Percentiles rank a stretch among this genome's conserved stretches.
These are phyloP conservation scores for Sarcophaga variegata DNA, from an alignment of 2,888 invertebrate species.

Conservation along the genomic window DNA sequence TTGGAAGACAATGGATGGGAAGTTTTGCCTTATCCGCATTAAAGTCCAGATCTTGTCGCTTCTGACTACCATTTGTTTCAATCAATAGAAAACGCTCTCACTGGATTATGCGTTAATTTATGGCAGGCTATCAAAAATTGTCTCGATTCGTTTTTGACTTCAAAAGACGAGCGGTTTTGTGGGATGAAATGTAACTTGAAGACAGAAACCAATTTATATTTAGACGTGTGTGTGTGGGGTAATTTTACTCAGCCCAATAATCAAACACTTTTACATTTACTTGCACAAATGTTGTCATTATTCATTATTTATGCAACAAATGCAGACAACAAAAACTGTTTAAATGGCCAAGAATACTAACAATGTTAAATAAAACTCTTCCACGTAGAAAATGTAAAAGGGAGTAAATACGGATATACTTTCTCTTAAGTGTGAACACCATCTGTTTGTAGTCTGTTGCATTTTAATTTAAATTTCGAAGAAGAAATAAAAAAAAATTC, in stretches of 20 bases:
- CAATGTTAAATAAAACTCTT: slow-evolving; percentile 1
- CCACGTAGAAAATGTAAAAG: not conserved
- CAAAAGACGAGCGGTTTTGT: too few relatives aligned
- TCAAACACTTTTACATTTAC: not conserved
- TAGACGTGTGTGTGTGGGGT: too few relatives aligned
- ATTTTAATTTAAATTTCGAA: slow-evolving; percentile 40
- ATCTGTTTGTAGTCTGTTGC: slow-evolving; percentile 42
- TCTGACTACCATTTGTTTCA: not conserved
- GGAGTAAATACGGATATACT: not conserved
- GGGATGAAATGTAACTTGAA: slow-evolving; percentile 46
- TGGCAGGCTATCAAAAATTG: too few relatives aligned
- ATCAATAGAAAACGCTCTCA: too few relatives aligned
- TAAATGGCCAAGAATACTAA: not conserved
- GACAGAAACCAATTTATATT: slow-evolving; percentile 50
- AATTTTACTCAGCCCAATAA: not conserved
- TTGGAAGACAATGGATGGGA: too few relatives aligned
- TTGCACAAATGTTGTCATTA: slow-evolving; percentile 43
- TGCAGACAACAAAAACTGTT: slow-evolving; percentile 56
- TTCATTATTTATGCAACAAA: slow-evolving; percentile 68
- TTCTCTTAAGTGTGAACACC: not conserved
- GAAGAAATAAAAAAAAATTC: not conserved
- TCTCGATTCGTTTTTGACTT: too few relatives aligned
- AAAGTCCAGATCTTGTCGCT: too few relatives aligned
- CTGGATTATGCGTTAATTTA: not conserved
- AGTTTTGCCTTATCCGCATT: too few relatives aligned